Base-by-base conservation (phyloP, 2,888 invertebrate species). In the Mesorhabditis belari region DNA sequence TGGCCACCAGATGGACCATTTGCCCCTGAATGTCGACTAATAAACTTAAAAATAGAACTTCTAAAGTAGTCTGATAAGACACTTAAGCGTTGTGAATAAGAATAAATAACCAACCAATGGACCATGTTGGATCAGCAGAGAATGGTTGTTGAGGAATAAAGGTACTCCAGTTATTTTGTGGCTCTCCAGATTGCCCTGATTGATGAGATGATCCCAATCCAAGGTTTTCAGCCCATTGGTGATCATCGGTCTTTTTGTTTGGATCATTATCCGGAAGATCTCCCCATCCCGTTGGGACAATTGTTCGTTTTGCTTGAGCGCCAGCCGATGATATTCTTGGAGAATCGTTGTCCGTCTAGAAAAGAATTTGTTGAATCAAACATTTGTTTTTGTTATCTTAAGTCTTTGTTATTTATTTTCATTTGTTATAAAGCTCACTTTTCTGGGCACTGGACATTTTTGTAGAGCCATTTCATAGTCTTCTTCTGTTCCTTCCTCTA, bases 231-330 rank as follows among this genome's bases (percentile, higher is more conserved):
- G 12, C 51, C 51, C 21, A 9, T 2, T 6, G 2, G 19, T n/a
- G 51, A 9, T n/a, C n/a, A 6, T 21, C 51, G 6, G 6, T 9
- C n/a, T 71, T 69, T 29, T 73, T 71, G 65, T 73, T 73, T 26
- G 73, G 71, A 55, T 73, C 73, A 29, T 73, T 69, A 57, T 73
- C 73, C 28, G 73, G 73, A 24, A 71, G 68, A 49, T 71, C 71
- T 63, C 70, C 73, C 73, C 73, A 73, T 27, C 73, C 73, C 4
- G 73, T 73, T n/a, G 67, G 68, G 0, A 73, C 64, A 44, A 73
- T 71, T 57, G 67, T 56, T 3, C 73, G 59, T 35, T 70, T 71
- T 4, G 66, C 57, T 24, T 69, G 68, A 6, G 69, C 55, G 25
- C 66, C 67, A 57, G 44, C 44, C 44, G 44, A 9, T 44, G 68